A percentile compares a stretch with the other conserved stretches of the same genome.
phyloP scores from a whole-genome alignment of 2,888 invertebrate species.

The Drosophila yooni region DNA sequence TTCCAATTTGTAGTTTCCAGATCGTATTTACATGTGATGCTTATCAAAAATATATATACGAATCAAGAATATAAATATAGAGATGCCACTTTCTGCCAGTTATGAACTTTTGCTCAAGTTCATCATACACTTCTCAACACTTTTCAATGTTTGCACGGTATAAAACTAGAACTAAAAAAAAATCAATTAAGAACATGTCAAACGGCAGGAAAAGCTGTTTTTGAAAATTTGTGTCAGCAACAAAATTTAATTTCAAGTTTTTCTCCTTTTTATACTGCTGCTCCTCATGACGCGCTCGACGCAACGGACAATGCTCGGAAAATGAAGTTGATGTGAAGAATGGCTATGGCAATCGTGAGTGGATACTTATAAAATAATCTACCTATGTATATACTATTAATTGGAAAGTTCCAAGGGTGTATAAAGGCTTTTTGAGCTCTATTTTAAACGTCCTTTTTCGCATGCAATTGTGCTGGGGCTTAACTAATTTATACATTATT shows the following conservation, averaged over 20 bases:
- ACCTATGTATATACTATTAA: background rate
- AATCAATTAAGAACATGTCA: constrained; percentile 83
- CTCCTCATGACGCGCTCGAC: constrained; percentile 26
- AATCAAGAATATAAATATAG: background rate
- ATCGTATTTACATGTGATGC: background rate
- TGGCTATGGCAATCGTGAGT: background rate
- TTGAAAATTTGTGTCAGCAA: constrained; percentile 79
- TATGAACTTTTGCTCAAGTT: background rate
- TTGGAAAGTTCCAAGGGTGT: no score
- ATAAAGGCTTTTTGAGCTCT: background rate
- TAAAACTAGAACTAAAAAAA: constrained; percentile 24
- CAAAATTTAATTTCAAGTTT: constrained; percentile 78
- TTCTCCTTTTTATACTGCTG: constrained; percentile 17
- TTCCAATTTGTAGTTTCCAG: background rate
- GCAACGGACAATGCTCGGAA: constrained; percentile 43
- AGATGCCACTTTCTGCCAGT: background rate
- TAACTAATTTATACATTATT: background rate
- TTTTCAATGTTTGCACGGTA: background rate
- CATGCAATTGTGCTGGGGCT: no score
- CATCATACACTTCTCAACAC: background rate
- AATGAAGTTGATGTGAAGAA: constrained; percentile 28
- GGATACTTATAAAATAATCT: background rate
- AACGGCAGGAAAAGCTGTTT: constrained; percentile 78
- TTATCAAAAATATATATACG: background rate
- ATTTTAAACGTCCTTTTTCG: background rate